Evolutionary conservation across 92 coral and sea anemone species (phyloP), one percentile per base, ranked within the genome.

Genomic region (Zoanthus solanderi): DNA sequence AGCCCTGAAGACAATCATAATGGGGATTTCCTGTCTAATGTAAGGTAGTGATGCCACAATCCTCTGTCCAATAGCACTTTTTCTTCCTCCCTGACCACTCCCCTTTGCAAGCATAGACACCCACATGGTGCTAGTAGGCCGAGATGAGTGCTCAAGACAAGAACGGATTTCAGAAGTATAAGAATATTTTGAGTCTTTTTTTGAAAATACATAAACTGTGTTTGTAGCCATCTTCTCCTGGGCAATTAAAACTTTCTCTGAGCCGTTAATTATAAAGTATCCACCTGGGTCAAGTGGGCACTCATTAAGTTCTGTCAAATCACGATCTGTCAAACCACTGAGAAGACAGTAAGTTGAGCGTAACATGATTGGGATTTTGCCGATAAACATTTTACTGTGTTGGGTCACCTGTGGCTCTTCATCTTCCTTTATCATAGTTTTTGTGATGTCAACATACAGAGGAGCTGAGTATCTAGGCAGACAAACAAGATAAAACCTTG

Each of bases 81-180:
- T 93, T 29, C 98, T 92, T 2, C 99, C 99, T 46, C 99, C 98
- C 52, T 90, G 92, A 44, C 92, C 92, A 75, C 98, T 97, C 71
- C 99, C 98, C 67, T 93, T 95, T 10, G 99, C 94, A 52, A 97
- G 83, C 98, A 97, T 97, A 18, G 99, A 97, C n/a, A 97, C 99
- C 99, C 99, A 97, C 99, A 97, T 97, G 17, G 99, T 93, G 81
- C 99, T 97, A 1, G 99, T 97, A 2, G 99, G 99, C 1, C 99
- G 86, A 4, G 99, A 97, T 2, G 99, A 97, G 78, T 97, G 99
- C 83, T 97, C 99, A 44, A 97, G 83, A 83, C 99, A 97, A 0
- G 99, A 97, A 5, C 99, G 94, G 45, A 97, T 97, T 89, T 97
- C 99, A 6, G 99, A 98, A 1, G 99, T 97, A 83, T 95, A 97